These are phyloP conservation scores for Leptosomus discolor DNA, from an alignment of 2,113 vertebrate genomes.

Conservation along the genomic window DNA sequence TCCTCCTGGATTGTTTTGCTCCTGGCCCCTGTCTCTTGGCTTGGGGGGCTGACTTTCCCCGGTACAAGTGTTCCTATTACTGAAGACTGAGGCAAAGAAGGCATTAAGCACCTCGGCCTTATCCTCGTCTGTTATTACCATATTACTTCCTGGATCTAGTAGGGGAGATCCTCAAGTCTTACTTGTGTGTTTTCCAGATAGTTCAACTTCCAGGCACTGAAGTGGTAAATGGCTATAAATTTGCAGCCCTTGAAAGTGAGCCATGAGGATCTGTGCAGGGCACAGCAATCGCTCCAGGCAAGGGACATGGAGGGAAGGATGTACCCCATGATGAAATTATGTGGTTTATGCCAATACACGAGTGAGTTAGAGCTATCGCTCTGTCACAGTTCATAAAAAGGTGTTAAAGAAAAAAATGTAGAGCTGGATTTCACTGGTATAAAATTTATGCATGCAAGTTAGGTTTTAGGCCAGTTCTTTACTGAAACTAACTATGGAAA, in stretches of 20 bases:
- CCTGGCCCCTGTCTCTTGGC: too few relatives aligned
- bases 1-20: too few relatives aligned
- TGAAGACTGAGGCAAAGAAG: too few relatives aligned
- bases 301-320: neutral
- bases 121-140: too few relatives aligned
- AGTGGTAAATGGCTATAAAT: neutral
- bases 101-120: too few relatives aligned
- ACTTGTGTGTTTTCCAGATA: neutral
- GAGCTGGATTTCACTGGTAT: neutral
- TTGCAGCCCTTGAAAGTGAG: neutral
- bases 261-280: neutral
- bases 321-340: neutral
- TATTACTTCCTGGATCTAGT: too few relatives aligned
- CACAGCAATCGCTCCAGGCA: neutral
- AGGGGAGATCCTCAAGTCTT: neutral
- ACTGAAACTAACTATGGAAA: neutral
- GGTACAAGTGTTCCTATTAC: too few relatives aligned
- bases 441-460: neutral
- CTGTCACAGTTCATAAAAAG: neutral
- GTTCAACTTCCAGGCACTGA: neutral
- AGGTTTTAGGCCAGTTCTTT: neutral
- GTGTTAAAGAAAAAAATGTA: neutral
- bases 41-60: too few relatives aligned
- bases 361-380: neutral
- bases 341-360: fast-evolving